Conservation (phyloP, 1,140 invertebrate genomes). For the Dendrolimus punctatus region DNA sequence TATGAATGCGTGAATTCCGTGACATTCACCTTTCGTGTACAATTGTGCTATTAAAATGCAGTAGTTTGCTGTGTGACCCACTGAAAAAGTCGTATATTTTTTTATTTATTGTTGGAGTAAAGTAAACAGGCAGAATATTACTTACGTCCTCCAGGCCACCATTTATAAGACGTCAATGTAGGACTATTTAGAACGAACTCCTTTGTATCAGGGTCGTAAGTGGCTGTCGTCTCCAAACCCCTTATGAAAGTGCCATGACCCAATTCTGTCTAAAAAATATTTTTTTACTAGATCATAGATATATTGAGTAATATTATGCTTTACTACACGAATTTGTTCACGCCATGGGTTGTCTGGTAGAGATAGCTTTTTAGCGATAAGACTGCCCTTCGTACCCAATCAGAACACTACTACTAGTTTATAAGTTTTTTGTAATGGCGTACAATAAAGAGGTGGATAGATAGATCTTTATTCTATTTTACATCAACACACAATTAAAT, state of each 20-base stretch:
- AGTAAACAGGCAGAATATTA: slow-evolving; percentile 25
- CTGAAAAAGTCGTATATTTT: slow-evolving; percentile 67
- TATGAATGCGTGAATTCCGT: slow-evolving; percentile 93
- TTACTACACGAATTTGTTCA: too few species aligned
- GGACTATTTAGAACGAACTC: slow-evolving; percentile 93
- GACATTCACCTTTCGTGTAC: slow-evolving; percentile 84
- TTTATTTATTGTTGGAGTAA: background rate
- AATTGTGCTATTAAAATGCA: slow-evolving; percentile 92
- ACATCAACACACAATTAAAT: too few species aligned
- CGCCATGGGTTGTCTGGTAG: too few species aligned
- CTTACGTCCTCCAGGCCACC: slow-evolving; percentile 95
- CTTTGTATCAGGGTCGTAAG: slow-evolving; percentile 86
- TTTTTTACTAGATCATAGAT: background rate
- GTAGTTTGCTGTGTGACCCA: slow-evolving; percentile 95
- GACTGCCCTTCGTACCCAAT: too few species aligned
- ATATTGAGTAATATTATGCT: too few species aligned
- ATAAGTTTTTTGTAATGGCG: too few species aligned
- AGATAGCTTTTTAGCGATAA: too few species aligned
- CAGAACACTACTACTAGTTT: too few species aligned
- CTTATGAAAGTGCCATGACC: slow-evolving; percentile 95
- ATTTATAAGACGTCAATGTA: slow-evolving; percentile 91
- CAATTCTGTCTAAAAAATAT: slow-evolving; percentile 83
- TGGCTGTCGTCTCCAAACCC: slow-evolving; percentile 93
- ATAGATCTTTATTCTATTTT: too few species aligned
- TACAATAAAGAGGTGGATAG: too few species aligned